Evolutionary conservation across 35 echinoderm and acorn worm species (phyloP), one percentile per base, ranked within the genome.

Genomic region (Nesometra sesokonis): DNA sequence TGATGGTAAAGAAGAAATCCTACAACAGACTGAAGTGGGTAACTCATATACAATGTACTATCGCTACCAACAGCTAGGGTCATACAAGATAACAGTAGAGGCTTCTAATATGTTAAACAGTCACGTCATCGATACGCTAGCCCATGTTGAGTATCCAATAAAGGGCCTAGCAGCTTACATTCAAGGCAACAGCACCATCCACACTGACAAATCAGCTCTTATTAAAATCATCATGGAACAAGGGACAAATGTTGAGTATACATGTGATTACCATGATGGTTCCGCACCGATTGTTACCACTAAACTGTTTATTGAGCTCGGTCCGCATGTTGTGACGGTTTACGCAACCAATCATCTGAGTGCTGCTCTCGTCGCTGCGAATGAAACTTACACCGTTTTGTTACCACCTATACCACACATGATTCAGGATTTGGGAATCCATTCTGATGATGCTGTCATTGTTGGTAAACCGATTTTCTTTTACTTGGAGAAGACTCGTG

Each of bases 171-270:
- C 32, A 47, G 91, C 91, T 15, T 94, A 81, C 37, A 90, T 90
- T 35, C 76, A 35, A 36, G 93, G 93, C 0, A 94, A 94, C 77
- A 94, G 89, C 36, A 94, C 89, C 7, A 88, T 86, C 27, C 93
- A 94, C 82, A 94, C 93, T 32, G 93, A 91, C 29, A 87, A 87
- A 38, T 94, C 93, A 0, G 85, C 93, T 29, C 88, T 80, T 35
- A 88, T 94, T 11, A 57, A 84, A 37, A 94, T 94, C 13, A 76
- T 84, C 40, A 88, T 94, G 11, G 80, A 80, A 30, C 93, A 90
- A 77, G 93, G 93, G 4, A 94, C 93, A 31, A 94, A 94, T 30
- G 89, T 94, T 32, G 82, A 85, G 27, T 94, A 91, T 43, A 90
- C 85, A 9, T 94, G 93, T 86, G 82, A 94, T 35, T 94, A 88